Evolutionary conservation across 2,888 invertebrate species (phyloP), one percentile per base, ranked within the genome.

Genomic region (Eulithis prunata): DNA sequence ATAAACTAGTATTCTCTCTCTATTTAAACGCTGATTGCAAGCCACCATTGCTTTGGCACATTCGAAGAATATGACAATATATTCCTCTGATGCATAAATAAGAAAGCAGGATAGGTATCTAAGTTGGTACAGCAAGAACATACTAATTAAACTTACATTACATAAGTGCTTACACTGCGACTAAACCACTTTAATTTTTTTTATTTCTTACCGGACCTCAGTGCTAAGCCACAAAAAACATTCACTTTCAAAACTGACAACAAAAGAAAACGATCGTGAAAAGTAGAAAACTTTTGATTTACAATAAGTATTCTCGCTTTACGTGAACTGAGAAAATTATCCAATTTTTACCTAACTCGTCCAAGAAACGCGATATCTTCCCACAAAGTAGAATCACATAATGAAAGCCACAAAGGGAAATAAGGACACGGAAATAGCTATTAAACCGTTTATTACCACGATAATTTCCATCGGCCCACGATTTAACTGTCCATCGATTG

Each of bases 381-480:
- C 66, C 45, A 43, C 59, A 69, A 59, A 66, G 49, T 69, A 66
- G 57, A 65, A 66, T 71, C 67, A 59, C 59, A 70, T 73, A 75
- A 76, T 75, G 71, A 67, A 62, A 69, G 43, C 67, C 58, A 51
- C 72, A 74, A 64, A 70, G 51, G 59, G 56, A 62, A 38, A 70
- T 71, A 70, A 72, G 70, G 55, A 64, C 72, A 66, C 72, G 78
- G 76, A 78, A 79, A 74, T 70, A 62, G 66, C 75, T 75, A 76
- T 77, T 73, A 71, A 74, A 79, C 68, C 71, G 78, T 74, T 78
- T 80, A 79, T 78, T 77, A 80, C 79, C 79, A 78, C 78, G 79
- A 80, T 82, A 78, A 76, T 72, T 68, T 56, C 71, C 61, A 82
- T 79, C 79, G 76, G 72, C 62, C n/a, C 57, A 62, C 64, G 66